phyloP scores from a whole-genome alignment of 2,797 vertebrate species.

The Emys orbicularis region DNA sequence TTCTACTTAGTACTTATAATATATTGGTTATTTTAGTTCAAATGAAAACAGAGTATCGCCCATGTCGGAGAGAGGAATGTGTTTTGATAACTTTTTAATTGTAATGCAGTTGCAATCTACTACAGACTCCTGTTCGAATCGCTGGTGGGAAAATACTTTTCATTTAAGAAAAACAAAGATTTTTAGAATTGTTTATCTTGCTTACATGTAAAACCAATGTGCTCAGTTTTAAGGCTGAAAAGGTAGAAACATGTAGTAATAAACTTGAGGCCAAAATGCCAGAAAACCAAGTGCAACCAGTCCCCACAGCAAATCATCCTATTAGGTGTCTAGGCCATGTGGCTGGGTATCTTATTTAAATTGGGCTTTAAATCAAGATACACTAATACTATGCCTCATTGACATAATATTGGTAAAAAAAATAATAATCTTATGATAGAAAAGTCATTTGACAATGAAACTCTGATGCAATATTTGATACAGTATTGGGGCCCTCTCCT shows the following conservation, averaged over 20 bases:
- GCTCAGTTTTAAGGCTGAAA: neutral
- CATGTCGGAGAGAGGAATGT: neutral
- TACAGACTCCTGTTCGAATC: accelerated
- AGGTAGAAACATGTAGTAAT: neutral
- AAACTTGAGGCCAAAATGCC: neutral
- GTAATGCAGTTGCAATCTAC: neutral
- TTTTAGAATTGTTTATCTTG: neutral
- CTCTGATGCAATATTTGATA: neutral
- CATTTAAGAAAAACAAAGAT: neutral
- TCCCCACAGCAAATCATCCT: neutral
- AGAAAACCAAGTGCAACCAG: neutral
- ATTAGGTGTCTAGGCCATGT: neutral
- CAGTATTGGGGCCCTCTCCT: neutral
- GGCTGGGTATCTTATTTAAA: neutral
- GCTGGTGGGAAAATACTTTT: neutral
- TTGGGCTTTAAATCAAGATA: neutral
- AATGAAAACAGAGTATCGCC: neutral
- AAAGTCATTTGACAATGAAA: neutral
- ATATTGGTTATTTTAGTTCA: neutral
- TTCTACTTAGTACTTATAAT: neutral
- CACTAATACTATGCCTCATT: neutral
- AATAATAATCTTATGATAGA: neutral
- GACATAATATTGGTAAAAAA: neutral
- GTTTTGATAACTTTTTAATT: neutral
- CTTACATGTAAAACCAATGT: neutral